Percentiles rank a stretch among this genome's conserved stretches.
Evolutionary conservation across 2,113 vertebrate genomes (phyloP).

Genomic region (Clarias gariepinus): DNA sequence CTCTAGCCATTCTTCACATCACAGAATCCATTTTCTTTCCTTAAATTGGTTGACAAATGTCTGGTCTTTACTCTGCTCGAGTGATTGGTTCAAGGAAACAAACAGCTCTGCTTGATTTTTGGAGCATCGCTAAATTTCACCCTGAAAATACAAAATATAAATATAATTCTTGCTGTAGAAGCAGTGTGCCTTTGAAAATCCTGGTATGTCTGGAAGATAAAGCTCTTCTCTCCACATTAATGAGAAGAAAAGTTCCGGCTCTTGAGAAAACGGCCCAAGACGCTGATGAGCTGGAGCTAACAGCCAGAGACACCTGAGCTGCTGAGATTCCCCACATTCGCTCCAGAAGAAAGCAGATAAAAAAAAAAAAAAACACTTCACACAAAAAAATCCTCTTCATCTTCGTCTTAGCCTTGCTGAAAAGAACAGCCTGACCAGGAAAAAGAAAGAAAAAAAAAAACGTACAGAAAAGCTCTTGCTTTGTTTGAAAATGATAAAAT

Average conservation of each 20-base stretch:
- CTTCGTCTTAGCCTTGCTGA: neutral
- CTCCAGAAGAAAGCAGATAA: neutral
- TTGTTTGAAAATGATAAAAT: neutral
- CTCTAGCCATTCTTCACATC: neutral
- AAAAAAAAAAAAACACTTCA: neutral
- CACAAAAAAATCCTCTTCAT: neutral
- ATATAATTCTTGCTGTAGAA: neutral
- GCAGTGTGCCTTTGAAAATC: neutral
- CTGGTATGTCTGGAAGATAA: neutral
- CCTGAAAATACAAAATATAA: neutral
- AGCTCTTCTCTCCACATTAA: neutral
- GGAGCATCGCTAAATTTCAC: neutral
- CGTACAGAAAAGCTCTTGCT: neutral
- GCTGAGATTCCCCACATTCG: neutral
- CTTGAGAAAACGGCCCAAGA: neutral
- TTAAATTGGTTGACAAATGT: neutral
- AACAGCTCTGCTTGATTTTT: neutral
- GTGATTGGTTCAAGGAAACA: neutral
- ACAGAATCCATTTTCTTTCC: neutral
- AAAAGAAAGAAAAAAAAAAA: neutral
- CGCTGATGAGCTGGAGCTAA: neutral
- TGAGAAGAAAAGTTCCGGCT: constrained; percentile 1
- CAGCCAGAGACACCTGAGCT: constrained; percentile 11
- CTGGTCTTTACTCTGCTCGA: neutral
- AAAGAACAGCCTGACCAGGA: neutral